Base-by-base conservation (phyloP, 2,113 vertebrate species). In the Hemiprocne comata region DNA sequence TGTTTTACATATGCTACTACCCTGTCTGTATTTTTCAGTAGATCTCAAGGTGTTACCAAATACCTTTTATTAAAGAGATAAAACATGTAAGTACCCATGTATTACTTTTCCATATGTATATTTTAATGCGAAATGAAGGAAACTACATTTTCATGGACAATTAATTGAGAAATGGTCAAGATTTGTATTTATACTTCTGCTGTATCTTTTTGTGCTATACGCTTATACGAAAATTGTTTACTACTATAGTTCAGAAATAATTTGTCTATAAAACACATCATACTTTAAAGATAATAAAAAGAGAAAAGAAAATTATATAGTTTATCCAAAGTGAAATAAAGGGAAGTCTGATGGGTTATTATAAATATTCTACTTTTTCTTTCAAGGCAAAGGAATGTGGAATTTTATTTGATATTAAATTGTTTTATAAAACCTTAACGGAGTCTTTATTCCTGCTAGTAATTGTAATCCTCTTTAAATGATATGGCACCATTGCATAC, bases 401-500 rank as follows among this genome's bases (percentile, higher is more conserved):
- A 76, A 42, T 72, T 89, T 90, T 85, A 57, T 83, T 89, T 93
- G 36, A 28, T 73, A 55, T 58, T 85, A 88, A 86, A 73, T 74
- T 81, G 11, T 78, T 93, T 65, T 89, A 57, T 93, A 81, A 91
- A 87, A 87, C 13, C 11, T 90, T 91, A 91, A 79, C 79, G 57
- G 34, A 60, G n/a, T 70, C 48, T 42, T 85, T 93, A 75, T 93
- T 91, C 28, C 42, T 80, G 61, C 38, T 79, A 67, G 44, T n/a
- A 72, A 75, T 74, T 36, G 67, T 88, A 90, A 87, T 93, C 54
- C 50, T 62, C 93, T 96, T 93, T 21, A 83, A 97, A 95, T 92
- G 44, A 28, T 23, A 40, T 76, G 40, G 8, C 38, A 79, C 26
- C 20, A 34, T 11, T 73, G 36, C 23, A 36, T 38, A 25, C 2